Base-by-base conservation (phyloP, 2,113 vertebrate species). In the Micronycteris hirsuta region DNA sequence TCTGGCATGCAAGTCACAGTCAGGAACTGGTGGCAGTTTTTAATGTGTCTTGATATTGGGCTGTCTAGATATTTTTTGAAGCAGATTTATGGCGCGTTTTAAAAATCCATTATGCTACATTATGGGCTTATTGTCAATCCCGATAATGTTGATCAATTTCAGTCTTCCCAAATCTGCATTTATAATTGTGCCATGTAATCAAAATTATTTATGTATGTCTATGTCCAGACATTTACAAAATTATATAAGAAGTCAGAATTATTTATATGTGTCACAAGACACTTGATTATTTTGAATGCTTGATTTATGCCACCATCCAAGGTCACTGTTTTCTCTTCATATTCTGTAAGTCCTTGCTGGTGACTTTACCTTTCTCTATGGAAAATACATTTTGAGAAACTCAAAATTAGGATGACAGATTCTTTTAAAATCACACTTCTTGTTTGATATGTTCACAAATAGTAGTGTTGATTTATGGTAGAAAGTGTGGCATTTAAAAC, bases 181-280 rank as follows among this genome's bases (percentile, higher is more conserved):
- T 97, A 96, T 96, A 95, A 97, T 96, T 96, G 58, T 96, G 94
- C 89, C 86, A 86, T 82, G 83, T 94, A 94, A 96, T 97, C 97
- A 97, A 91, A 97, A 94, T 96, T 97, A 91, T 97, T 96, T 97
- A 73, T 96, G 91, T 82, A 74, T 61, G 91, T 90, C 78, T 93
- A 22, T 49, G 24, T 73, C 77, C 68, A 87, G 85, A 95, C 86
- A 56, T 91, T 87, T 92, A 92, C 61, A 82, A 93, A 93, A 92
- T 91, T 95, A 91, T 82, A 92, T 89, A 94, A 91, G 78, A 95
- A 33, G 94, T 68, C 17, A 3, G 78, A 96, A 93, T 96, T 82
- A 92, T 95, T 94, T 87, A 88, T 81, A 54, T 68, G 24, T 36
- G 47, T 71, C 70, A 63, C 20, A 90, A 93, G 85, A 45, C 71